These are phyloP conservation scores for Dioctria rufipes DNA, from an alignment of 2,888 invertebrate genomes.

Conservation along the genomic window DNA sequence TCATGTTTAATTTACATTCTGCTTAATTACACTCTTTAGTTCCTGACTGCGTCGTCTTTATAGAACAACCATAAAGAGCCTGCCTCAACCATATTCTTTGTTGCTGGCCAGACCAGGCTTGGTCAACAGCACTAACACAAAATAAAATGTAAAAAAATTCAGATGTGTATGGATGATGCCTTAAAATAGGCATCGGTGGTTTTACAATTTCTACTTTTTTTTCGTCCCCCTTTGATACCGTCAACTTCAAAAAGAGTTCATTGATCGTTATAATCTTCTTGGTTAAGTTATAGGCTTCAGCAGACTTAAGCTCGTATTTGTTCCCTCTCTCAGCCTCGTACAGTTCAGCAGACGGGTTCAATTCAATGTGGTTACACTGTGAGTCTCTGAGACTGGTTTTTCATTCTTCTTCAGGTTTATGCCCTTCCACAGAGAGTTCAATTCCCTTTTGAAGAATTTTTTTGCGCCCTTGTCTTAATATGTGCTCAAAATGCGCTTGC, in stretches of 20 bases:
- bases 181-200: neutral
- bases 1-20: no score
- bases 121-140: conserved; percentile 1
- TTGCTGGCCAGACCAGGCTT: neutral
- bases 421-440: conserved; percentile 50
- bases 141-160: neutral
- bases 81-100: neutral
- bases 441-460: conserved; percentile 41
- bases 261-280: conserved; percentile 16
- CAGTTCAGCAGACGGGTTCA: conserved; percentile 30
- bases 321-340: conserved; percentile 11
- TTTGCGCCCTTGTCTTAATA: conserved; percentile 31
- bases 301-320: neutral
- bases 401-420: conserved; percentile 27
- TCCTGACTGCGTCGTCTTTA: no score
- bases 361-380: conserved; percentile 9
- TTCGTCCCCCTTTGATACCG: neutral
- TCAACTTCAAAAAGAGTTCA: conserved; percentile 38
- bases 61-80: neutral
- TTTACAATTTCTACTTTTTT: neutral
- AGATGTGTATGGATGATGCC: neutral
- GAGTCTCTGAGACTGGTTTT: conserved; percentile 22
- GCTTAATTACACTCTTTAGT: no score
- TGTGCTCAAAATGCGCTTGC: conserved; percentile 16
- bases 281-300: neutral